These are phyloP conservation scores for Antrozous pallidus DNA, from an alignment of 2,797 vertebrate genomes.

Conservation along the genomic window DNA sequence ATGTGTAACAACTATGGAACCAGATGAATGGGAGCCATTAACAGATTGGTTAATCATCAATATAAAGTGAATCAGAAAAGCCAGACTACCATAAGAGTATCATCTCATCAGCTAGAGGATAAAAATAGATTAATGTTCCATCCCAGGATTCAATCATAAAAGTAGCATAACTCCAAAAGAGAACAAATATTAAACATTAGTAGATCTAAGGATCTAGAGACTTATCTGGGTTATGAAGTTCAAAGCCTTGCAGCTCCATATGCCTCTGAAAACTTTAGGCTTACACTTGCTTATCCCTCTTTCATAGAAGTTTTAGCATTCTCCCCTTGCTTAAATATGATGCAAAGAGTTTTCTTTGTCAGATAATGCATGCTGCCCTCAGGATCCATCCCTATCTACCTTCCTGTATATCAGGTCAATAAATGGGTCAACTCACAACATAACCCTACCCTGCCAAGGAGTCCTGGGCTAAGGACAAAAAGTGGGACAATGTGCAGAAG, in stretches of 20 bases:
- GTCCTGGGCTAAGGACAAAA: background rate
- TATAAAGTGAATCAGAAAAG: background rate
- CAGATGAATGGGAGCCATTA: background rate
- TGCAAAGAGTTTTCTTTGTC: background rate
- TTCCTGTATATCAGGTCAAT: background rate
- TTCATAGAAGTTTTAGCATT: background rate
- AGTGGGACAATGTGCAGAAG: background rate
- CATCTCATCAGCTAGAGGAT: background rate
- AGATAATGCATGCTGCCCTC: background rate
- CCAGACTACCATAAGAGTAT: background rate
- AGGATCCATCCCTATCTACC: background rate
- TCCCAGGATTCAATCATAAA: background rate
- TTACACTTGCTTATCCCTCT: background rate
- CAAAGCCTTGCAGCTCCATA: background rate
- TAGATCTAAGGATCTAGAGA: background rate
- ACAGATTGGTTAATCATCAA: background rate
- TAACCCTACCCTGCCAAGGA: background rate
- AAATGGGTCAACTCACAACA: background rate
- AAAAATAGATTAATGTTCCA: background rate
- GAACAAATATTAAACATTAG: background rate
- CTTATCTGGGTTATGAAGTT: background rate
- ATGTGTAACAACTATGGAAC: background rate
- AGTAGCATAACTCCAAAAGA: background rate
- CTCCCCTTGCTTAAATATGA: background rate
- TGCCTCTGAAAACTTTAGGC: background rate